Conservation (phyloP, 2,113 vertebrate species). For the Tachysurus fulvidraco region DNA sequence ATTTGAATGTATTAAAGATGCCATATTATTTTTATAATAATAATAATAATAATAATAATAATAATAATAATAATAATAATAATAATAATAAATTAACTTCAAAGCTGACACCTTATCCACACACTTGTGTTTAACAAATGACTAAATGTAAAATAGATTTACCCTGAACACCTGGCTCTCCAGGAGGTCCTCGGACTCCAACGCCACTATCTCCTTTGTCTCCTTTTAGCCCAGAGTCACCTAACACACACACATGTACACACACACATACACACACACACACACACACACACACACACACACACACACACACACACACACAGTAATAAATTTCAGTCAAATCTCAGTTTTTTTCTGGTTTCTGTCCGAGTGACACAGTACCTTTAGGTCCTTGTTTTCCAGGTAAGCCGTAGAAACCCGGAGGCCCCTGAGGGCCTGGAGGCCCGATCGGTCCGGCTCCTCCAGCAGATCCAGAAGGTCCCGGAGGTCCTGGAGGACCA, state of each 20-base stretch:
- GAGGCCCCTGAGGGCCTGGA: constrained; percentile 69
- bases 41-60: too few relatives aligned
- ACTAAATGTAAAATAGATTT: neutral
- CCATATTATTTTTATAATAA: too few relatives aligned
- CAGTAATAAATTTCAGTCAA: neutral
- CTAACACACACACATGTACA: constrained; percentile 51
- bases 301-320: neutral
- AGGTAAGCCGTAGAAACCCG: constrained; percentile 75
- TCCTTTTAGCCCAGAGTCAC: constrained; percentile 70
- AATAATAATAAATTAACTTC: too few relatives aligned
- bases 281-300: neutral
- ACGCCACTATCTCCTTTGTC: constrained; percentile 72
- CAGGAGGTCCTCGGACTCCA: constrained; percentile 71
- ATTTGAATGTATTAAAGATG: too few relatives aligned
- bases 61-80: too few relatives aligned
- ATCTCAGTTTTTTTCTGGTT: neutral
- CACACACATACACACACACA: constrained; percentile 2
- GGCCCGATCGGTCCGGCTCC: constrained; percentile 63
- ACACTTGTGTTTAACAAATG: neutral
- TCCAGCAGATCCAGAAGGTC: constrained; percentile 67
- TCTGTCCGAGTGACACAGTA: constrained; percentile 40
- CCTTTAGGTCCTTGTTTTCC: constrained; percentile 75
- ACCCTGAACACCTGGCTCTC: constrained; percentile 72
- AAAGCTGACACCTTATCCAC: neutral
- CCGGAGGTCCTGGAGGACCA: constrained; percentile 68